Evolutionary conservation across 2,888 invertebrate genomes (phyloP), one percentile per base, ranked within the genome.

Genomic region (Dynastes tityus): DNA sequence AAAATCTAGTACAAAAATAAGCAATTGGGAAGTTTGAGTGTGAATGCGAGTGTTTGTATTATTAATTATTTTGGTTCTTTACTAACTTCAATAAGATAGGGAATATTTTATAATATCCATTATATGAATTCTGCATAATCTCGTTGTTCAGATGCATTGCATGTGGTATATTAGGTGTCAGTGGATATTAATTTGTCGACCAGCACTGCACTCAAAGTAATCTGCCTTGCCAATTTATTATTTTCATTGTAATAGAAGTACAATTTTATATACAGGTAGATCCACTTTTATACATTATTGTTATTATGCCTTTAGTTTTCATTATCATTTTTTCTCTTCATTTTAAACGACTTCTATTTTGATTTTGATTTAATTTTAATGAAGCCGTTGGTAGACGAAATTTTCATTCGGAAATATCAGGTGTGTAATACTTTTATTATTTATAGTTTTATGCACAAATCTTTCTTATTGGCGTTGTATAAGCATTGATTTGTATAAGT

Each of bases 101-200:
- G 37, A 22, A 49, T 9, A 74, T 74, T 16, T 74, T 27, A 61
- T 16, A 61, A 63, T 74, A 55, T 58, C 5, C n/a, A 40, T 73
- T 58, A 40, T n/a, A 61, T 74, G 61, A 61, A 74, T 74, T 74
- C n/a, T 74, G 73, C 73, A 74, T 74, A 74, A 58, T 40, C 40
- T 58, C 61, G 16, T 74, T 74, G 73, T 61, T 53, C 83, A 84
- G 84, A 83, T 88, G 88, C 87, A 88, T 88, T 88, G 88, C 88
- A 89, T 89, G 88, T 84, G 83, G 87, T 87, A 88, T 83, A 84
- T 83, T 87, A 85, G 84, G 85, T 86, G 86, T 89, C 87, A 85
- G 88, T 89, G 88, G 88, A 88, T 88, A 88, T 88, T 88, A 87
- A 88, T 87, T 88, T 87, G 83, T 87, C 86, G 83, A 86, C 84